These are phyloP conservation scores for Adelphocoris suturalis DNA, from an alignment of 2,888 invertebrate genomes.

Conservation along the genomic window DNA sequence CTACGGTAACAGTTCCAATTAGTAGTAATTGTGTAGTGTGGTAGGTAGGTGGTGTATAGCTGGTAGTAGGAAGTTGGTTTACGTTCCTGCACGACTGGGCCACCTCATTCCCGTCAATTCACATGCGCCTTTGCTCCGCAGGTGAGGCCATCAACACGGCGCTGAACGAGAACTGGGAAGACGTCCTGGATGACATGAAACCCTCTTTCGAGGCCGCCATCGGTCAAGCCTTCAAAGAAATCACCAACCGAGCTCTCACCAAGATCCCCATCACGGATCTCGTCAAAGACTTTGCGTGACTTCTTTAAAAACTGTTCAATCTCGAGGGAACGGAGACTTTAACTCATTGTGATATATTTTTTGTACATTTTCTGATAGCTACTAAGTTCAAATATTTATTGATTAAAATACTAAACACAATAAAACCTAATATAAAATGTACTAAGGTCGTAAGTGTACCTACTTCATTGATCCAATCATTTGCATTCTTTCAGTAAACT, in stretches of 20 bases:
- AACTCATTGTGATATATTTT: slow-evolving; percentile 29
- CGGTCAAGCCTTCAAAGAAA: slow-evolving; percentile 77
- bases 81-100: not conserved
- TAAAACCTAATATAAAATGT: not conserved
- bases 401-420: not conserved
- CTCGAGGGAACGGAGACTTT: not conserved
- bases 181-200: slow-evolving; percentile 79
- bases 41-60: too few species aligned
- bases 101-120: not conserved
- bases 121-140: slow-evolving; percentile 70
- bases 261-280: slow-evolving; percentile 76
- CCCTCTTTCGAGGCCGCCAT: slow-evolving; percentile 78
- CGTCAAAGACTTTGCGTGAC: slow-evolving; percentile 34
- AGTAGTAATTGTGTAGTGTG: too few species aligned
- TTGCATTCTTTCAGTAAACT: too few species aligned
- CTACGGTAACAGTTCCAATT: too few species aligned
- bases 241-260: slow-evolving; percentile 78
- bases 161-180: slow-evolving; percentile 80
- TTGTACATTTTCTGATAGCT: not conserved
- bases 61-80: too few species aligned
- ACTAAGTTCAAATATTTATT: not conserved
- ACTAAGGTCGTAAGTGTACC: too few species aligned
- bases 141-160: slow-evolving; percentile 80
- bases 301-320: not conserved
- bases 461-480: too few species aligned